These are phyloP conservation scores for Luscinia megarhynchos DNA, from an alignment of 2,797 vertebrate genomes.

Conservation along the genomic window DNA sequence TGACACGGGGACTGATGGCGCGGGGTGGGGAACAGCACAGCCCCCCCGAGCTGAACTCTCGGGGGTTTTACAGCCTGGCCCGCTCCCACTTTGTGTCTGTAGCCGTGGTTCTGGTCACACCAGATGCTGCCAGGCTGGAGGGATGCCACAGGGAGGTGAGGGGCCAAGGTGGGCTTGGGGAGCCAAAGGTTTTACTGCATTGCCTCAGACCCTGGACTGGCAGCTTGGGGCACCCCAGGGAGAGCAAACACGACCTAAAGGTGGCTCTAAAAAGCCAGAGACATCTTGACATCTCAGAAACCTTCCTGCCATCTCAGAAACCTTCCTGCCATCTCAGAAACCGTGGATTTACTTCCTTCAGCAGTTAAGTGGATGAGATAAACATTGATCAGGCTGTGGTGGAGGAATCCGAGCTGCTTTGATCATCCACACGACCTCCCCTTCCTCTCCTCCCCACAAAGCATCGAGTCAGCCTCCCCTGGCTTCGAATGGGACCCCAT, in stretches of 20 bases:
- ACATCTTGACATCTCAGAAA: not conserved
- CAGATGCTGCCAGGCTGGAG: not conserved
- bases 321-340: not conserved
- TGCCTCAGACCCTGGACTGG: not conserved
- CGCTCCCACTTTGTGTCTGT: rapidly evolving
- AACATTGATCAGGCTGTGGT: not conserved
- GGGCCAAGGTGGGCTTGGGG: not conserved
- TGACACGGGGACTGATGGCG: not conserved
- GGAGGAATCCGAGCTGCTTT: not conserved
- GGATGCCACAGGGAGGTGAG: not conserved
- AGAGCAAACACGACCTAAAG: not conserved
- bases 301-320: not conserved
- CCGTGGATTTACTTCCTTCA: not conserved
- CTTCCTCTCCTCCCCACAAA: not conserved
- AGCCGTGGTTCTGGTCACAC: not conserved
- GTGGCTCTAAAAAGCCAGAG: not conserved
- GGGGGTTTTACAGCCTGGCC: not conserved
- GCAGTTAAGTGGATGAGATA: not conserved
- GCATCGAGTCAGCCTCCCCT: not conserved
- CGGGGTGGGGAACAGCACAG: not conserved
- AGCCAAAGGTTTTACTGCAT: not conserved
- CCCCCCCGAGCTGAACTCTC: not conserved
- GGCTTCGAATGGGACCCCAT: not conserved
- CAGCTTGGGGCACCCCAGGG: not conserved
- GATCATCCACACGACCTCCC: not conserved